Conservation (phyloP, 53 echinoderm and acorn worm genomes). For the Antedon mediterranea region DNA sequence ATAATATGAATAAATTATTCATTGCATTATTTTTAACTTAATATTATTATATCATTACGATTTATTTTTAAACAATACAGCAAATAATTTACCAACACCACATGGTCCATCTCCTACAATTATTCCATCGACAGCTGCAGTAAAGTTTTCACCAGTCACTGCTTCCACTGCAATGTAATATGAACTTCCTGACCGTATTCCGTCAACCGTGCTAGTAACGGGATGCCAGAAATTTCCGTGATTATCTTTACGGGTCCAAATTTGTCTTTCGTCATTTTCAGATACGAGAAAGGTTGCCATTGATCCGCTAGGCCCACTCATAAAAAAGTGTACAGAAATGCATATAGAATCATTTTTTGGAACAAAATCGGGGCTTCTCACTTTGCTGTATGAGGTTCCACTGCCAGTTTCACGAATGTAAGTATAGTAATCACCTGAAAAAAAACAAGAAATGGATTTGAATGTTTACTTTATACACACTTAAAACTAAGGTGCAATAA, state of each 20-base stretch:
- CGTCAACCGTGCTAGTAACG: neutral
- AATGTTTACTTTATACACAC: too few relatives aligned
- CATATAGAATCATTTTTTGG: neutral
- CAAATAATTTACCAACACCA: neutral
- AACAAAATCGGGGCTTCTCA: neutral
- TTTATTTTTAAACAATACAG: neutral
- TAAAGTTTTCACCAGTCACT: neutral
- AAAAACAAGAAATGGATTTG: too few relatives aligned
- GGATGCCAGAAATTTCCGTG: neutral
- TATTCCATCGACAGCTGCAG: neutral
- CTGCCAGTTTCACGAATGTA: neutral
- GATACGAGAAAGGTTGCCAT: neutral
- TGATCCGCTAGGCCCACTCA: neutral
- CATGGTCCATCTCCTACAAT: neutral
- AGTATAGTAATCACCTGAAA: neutral
- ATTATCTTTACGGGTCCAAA: neutral
- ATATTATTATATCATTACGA: too few relatives aligned
- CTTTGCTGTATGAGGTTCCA: neutral
- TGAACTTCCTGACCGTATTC: neutral
- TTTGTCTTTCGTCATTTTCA: neutral
- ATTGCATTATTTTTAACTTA: too few relatives aligned
- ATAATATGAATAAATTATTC: too few relatives aligned
- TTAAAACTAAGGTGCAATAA: too few relatives aligned
- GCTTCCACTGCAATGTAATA: neutral
- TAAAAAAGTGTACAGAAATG: neutral